Evolutionary conservation across 2,888 invertebrate species (phyloP).

Genomic region (Molorchus minor): DNA sequence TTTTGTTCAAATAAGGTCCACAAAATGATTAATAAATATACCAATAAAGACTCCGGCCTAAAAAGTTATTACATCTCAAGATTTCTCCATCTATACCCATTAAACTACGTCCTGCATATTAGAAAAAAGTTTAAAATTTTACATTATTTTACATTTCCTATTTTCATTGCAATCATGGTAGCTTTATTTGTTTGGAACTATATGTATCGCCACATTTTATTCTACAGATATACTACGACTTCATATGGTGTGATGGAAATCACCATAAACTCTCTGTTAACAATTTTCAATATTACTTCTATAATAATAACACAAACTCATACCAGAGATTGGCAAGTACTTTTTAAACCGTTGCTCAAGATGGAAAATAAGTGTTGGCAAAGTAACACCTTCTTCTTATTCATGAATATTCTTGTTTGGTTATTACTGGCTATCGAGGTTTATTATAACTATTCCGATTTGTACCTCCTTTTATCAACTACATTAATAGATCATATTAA

Average conservation of each 20-base stretch:
- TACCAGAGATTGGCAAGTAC: not conserved
- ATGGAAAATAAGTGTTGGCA: not conserved
- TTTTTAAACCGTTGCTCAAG: slow-evolving; percentile 1
- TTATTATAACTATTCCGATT: not conserved
- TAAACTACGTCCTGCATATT: not conserved
- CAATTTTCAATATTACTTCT: not conserved
- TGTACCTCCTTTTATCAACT: not conserved
- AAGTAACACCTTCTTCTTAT: not conserved
- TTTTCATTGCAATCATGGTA: not conserved
- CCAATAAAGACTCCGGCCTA: not conserved
- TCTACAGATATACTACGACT: not conserved
- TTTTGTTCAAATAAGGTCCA: not conserved
- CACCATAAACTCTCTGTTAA: not conserved
- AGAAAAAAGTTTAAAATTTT: not conserved
- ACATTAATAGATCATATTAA: not conserved
- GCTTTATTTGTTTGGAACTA: slow-evolving; percentile 13
- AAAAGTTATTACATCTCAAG: slow-evolving; percentile 11
- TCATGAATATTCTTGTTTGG: not conserved
- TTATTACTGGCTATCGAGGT: not conserved
- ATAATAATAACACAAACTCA: slow-evolving; percentile 1
- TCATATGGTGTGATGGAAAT: slow-evolving; percentile 3
- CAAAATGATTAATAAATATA: slow-evolving; percentile 4
- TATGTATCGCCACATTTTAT: not conserved
- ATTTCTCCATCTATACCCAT: slow-evolving; percentile 6
- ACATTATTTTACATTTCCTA: not conserved